These are phyloP conservation scores for Distichodus sexfasciatus DNA, from an alignment of 2,797 vertebrate species.

Conservation along the genomic window DNA sequence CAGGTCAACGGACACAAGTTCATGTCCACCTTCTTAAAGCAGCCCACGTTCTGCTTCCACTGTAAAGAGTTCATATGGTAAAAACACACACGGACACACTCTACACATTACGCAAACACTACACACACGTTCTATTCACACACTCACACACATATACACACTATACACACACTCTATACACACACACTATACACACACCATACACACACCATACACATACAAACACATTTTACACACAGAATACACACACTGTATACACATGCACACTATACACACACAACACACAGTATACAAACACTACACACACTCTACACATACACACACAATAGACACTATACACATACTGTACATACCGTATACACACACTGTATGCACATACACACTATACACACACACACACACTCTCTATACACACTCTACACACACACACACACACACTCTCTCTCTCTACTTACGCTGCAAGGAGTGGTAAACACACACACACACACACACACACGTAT, in stretches of 20 bases:
- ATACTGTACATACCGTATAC: background rate
- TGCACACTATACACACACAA: background rate
- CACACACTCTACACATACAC: conserved; percentile 49
- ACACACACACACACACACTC: conserved; percentile 46
- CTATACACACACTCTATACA: conserved; percentile 43
- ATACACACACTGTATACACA: conserved; percentile 59
- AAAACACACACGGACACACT: conserved; percentile 29
- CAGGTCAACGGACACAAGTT: conserved; percentile 98
- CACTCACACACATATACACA: too few relatives aligned
- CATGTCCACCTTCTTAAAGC: conserved; percentile 94
- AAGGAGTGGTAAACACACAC: background rate
- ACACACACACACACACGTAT: background rate
- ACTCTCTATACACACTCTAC: background rate
- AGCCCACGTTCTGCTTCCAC: conserved; percentile 97
- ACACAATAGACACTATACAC: background rate
- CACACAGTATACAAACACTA: background rate
- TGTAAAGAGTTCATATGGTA: conserved; percentile 98
- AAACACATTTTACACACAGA: background rate
- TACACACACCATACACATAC: conserved; percentile 47
- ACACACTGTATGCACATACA: background rate
- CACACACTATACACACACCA: conserved; percentile 38
- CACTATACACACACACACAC: background rate
- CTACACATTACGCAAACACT: too few relatives aligned
- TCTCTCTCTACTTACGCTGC: too few relatives aligned
- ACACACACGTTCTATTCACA: background rate